A percentile compares a stretch with the other conserved stretches of the same genome.
These are phyloP conservation scores for Grammomys dolichurus DNA, from an alignment of 2,113 vertebrate species.

Conservation along the genomic window DNA sequence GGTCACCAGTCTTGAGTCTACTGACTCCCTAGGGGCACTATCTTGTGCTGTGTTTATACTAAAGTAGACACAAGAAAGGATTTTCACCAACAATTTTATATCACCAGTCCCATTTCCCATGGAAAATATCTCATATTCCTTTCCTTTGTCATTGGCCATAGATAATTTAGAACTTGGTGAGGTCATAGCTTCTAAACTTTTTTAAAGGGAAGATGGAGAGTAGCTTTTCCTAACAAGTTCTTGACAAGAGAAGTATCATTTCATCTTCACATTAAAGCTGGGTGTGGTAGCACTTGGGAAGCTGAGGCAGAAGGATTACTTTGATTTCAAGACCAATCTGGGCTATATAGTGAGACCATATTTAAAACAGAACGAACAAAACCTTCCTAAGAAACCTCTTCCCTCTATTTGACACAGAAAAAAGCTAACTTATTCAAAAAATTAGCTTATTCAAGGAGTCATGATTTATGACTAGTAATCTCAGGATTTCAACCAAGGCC, in stretches of 20 bases:
- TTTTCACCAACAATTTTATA: slow-evolving; percentile 22
- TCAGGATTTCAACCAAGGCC: background rate
- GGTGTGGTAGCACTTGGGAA: background rate
- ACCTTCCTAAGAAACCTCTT: background rate
- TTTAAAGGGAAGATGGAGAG: background rate
- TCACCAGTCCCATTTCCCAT: background rate
- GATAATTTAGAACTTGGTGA: slow-evolving; percentile 45
- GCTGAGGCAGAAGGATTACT: background rate
- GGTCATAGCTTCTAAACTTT: slow-evolving; percentile 21
- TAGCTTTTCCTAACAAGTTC: slow-evolving; percentile 10
- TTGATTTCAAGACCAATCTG: background rate
- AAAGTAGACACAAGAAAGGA: slow-evolving; percentile 1
- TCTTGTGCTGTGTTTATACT: slow-evolving; percentile 12
- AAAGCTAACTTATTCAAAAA: background rate
- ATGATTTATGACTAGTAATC: slow-evolving; percentile 25
- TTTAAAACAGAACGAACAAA: background rate
- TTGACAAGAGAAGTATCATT: slow-evolving; percentile 12
- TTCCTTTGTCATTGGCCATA: slow-evolving; percentile 18
- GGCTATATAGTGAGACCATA: background rate
- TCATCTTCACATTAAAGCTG: slow-evolving; percentile 14
- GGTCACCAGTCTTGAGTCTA: slow-evolving; percentile 6
- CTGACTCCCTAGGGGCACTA: background rate
- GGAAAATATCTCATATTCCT: background rate
- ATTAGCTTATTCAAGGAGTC: background rate
- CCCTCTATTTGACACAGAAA: slow-evolving; percentile 1